Conservation (phyloP, 92 coral and sea anemone genomes). For the Virgularia gustaviana region DNA sequence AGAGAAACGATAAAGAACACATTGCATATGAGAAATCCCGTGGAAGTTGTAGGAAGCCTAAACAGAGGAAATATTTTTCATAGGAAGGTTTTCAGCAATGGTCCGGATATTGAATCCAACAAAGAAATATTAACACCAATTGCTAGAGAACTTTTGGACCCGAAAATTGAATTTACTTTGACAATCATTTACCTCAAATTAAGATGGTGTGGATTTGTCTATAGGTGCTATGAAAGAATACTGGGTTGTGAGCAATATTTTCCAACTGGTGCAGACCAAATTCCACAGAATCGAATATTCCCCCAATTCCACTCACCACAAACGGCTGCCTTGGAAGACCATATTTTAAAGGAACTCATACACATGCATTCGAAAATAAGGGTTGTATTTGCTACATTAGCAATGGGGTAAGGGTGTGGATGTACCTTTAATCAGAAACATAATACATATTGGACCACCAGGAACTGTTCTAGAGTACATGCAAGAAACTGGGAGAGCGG, state of each 20-base stretch:
- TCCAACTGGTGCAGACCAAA: background rate
- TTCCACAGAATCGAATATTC: constrained; percentile 9
- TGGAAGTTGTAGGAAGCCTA: constrained; percentile 15
- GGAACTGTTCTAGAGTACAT: no score
- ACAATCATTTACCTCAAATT: constrained; percentile 12
- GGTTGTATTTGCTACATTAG: no score
- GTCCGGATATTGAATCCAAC: constrained; percentile 3
- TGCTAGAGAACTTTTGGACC: constrained; percentile 18
- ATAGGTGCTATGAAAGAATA: background rate
- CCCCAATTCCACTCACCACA: no score
- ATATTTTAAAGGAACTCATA: no score
- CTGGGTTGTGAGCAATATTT: constrained; percentile 21
- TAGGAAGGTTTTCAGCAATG: constrained; percentile 8
- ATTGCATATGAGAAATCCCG: constrained; percentile 1
- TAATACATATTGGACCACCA: no score
- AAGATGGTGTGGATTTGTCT: no score
- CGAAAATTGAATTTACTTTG: background rate
- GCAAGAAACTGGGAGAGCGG: no score
- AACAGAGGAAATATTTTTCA: constrained; percentile 22
- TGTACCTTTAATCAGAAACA: no score
- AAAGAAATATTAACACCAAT: constrained; percentile 6
- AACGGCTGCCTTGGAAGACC: no score
- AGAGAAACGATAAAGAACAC: background rate
- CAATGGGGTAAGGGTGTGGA: no score
- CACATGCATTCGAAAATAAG: no score